These are phyloP conservation scores for Motacilla tschutschensis DNA, from an alignment of 2,113 vertebrate genomes.

Conservation along the genomic window DNA sequence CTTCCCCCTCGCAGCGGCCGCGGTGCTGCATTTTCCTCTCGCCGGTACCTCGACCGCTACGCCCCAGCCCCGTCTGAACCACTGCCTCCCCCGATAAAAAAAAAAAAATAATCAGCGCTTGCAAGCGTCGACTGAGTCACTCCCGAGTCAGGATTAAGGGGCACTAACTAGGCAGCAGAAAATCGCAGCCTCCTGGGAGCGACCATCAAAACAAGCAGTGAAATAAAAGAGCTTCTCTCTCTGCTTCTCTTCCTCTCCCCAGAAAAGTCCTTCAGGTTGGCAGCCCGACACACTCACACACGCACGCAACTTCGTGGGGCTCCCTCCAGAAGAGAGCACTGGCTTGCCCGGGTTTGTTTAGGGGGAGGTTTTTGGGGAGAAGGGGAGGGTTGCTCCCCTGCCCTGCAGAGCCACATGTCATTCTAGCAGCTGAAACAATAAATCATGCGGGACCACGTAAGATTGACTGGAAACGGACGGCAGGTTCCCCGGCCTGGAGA, in stretches of 20 bases:
- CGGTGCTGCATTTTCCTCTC: background rate
- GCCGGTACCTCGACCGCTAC: background rate
- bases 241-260: constrained; percentile 3
- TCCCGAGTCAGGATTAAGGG: constrained; percentile 43
- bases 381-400: background rate
- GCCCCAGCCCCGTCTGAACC: background rate
- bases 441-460: background rate
- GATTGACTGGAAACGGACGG: background rate
- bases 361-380: background rate
- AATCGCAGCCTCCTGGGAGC: constrained; percentile 37
- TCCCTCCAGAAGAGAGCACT: background rate
- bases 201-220: constrained; percentile 28
- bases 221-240: constrained; percentile 19
- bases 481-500: background rate
- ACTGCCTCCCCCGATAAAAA: background rate
- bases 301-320: background rate
- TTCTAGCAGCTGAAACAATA: constrained; percentile 38
- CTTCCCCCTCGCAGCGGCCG: background rate
- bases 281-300: background rate
- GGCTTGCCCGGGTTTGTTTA: background rate
- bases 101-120: background rate
- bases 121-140: background rate
- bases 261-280: constrained; percentile 22
- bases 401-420: constrained; percentile 18
- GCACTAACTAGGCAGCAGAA: constrained; percentile 48